Percentiles rank a stretch among this genome's conserved stretches.
phyloP scores from a whole-genome alignment of 2,797 vertebrate genomes.

The Falco rusticolus region DNA sequence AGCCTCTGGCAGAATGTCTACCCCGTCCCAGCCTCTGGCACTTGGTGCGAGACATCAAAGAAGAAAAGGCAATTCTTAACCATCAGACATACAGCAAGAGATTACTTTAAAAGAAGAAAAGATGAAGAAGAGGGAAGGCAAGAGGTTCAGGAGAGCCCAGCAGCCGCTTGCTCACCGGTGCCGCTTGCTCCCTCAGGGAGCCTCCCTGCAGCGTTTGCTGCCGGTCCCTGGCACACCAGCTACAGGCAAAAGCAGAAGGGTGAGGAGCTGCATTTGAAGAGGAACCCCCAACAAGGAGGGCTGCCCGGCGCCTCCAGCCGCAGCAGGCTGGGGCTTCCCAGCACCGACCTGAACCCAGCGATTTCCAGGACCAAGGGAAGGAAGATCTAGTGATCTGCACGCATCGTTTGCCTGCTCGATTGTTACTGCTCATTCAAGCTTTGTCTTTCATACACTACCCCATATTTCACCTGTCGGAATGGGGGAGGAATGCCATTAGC shows the following conservation, averaged over 20 bases:
- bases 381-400: not conserved
- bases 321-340: not conserved
- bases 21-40: not conserved
- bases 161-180: not conserved
- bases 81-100: not conserved
- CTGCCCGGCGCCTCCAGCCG: not conserved
- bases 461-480: conserved; percentile 25
- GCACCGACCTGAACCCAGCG: not conserved
- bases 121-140: not conserved
- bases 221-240: not conserved
- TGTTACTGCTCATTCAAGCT: not conserved
- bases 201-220: rapidly evolving
- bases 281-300: not conserved
- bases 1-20: not conserved
- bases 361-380: not conserved
- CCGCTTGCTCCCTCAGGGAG: not conserved
- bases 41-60: not conserved
- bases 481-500: conserved; percentile 23
- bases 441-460: not conserved
- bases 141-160: not conserved
- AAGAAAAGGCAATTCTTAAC: not conserved
- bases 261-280: not conserved
- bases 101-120: not conserved
- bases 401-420: not conserved
- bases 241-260: not conserved